A percentile compares a stretch with the other conserved stretches of the same genome.
Evolutionary conservation across 2,888 invertebrate species (phyloP).

Genomic region (Drosophila rellima): DNA sequence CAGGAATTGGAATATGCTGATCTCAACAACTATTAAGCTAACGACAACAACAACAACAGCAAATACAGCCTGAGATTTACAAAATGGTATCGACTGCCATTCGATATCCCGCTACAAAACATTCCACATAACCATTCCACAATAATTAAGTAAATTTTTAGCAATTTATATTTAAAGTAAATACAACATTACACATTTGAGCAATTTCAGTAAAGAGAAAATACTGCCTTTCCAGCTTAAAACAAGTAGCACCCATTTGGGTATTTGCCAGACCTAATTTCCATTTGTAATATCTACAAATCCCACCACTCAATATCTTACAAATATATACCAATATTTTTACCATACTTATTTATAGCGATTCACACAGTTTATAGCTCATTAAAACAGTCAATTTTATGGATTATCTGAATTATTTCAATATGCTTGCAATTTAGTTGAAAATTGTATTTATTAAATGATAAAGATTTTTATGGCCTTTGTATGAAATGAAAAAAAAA

Average conservation of each 20-base stretch:
- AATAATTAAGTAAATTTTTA: conserved; percentile 55
- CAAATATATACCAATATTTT: conserved; percentile 13
- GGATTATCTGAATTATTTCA: conserved; percentile 21
- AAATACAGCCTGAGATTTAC: conserved; percentile 58
- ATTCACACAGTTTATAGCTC: conserved; percentile 14
- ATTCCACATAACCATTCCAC: conserved; percentile 57
- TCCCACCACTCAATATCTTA: conserved; percentile 65
- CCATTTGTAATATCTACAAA: conserved; percentile 34
- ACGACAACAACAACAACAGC: conserved; percentile 22
- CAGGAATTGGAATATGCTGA: conserved; percentile 99
- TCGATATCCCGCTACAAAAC: conserved; percentile 44
- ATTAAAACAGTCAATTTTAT: conserved; percentile 31
- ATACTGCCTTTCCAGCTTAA: conserved; percentile 53
- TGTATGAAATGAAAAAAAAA: conserved; percentile 31
- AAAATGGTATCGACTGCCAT: conserved; percentile 47
- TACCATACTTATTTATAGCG: conserved; percentile 13
- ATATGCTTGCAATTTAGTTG: conserved; percentile 38
- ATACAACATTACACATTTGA: conserved; percentile 15
- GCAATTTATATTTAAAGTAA: conserved; percentile 36
- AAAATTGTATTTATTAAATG: conserved; percentile 37
- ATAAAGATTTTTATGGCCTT: conserved; percentile 63
- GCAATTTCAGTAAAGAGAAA: conserved; percentile 19
- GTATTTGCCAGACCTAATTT: conserved; percentile 17
- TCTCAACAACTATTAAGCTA: conserved; percentile 89
- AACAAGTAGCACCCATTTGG: conserved; percentile 7